phyloP scores from a whole-genome alignment of 2,113 vertebrate genomes.

The Cairina moschata region DNA sequence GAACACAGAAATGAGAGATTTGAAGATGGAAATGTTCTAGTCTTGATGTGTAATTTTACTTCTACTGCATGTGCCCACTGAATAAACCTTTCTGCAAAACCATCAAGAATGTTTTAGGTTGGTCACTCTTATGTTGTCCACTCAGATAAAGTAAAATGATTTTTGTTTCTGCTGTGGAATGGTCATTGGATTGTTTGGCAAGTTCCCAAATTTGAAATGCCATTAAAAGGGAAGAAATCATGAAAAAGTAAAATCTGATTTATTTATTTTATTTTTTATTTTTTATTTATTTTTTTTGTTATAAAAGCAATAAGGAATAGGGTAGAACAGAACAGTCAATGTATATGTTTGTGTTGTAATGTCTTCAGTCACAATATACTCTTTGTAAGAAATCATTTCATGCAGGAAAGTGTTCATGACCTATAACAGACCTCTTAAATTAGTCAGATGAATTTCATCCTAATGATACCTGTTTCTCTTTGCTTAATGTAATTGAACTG shows the following conservation, averaged over 20 bases:
- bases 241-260: background rate
- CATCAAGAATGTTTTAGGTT: background rate
- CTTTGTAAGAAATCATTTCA: background rate
- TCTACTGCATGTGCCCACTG: background rate
- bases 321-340: background rate
- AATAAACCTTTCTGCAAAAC: background rate
- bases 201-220: background rate
- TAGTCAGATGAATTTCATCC: background rate
- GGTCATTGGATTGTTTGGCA: background rate
- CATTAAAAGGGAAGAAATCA: background rate
- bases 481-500: background rate
- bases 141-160: background rate
- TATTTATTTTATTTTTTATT: background rate
- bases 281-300: background rate
- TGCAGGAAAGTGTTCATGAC: background rate
- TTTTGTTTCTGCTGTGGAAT: background rate
- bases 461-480: background rate
- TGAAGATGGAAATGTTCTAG: background rate
- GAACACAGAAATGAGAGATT: background rate
- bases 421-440: background rate
- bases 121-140: background rate
- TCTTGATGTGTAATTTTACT: background rate
- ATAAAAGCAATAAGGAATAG: background rate
- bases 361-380: background rate
- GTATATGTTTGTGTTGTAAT: background rate